Evolutionary conservation across 1,140 invertebrate genomes (phyloP), one percentile per base, ranked within the genome.

Genomic region (Drosophila arawakana): DNA sequence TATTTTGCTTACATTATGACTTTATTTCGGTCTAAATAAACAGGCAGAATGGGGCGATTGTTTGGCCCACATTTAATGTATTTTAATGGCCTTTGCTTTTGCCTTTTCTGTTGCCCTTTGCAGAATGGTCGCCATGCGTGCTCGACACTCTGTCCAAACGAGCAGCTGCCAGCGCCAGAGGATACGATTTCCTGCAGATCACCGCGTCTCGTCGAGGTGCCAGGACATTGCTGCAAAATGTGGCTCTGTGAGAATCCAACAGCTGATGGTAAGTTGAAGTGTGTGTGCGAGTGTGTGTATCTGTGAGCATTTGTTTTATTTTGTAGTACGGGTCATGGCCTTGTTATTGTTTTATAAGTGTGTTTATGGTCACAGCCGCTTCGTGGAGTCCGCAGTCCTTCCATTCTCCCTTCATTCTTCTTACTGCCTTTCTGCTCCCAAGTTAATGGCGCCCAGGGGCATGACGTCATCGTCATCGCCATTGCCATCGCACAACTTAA

Each of bases 101-200:
- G 18, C 18, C 18, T 21, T 21, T 21, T 21, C 59, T 59, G 59
- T 59, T 49, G 44, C 43, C 52, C 21, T 30, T 80, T 73, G 34
- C 91, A 95, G 95, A 95, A 95, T 86, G 95, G 96, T 2, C 95
- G 95, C 15, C 95, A 96, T 91, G 96, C 95, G 18, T 96, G 96
- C 91, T 94, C 95, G 6, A 95, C 95, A 3, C 86, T 95, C 35
- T 96, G 96, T 81, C 95, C 95, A 2, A 95, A 95, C 74, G 96
- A 96, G 81, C 93, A 94, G 80, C 94, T 95, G 47, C 94, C 94
- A 13, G 96, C 96, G 6, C 92, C 92, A 30, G 93, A 93, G 43
- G 91, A 92, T 46, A 92, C 91, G 65, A 88, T 85, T 78, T 92
- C 93, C 43, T 96, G 95, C 91, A 92, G 93, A 82, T 93, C 95